Percentiles rank a stretch among this genome's conserved stretches.
Evolutionary conservation across 1,140 invertebrate genomes (phyloP).

Genomic region (Penaeus indicus): DNA sequence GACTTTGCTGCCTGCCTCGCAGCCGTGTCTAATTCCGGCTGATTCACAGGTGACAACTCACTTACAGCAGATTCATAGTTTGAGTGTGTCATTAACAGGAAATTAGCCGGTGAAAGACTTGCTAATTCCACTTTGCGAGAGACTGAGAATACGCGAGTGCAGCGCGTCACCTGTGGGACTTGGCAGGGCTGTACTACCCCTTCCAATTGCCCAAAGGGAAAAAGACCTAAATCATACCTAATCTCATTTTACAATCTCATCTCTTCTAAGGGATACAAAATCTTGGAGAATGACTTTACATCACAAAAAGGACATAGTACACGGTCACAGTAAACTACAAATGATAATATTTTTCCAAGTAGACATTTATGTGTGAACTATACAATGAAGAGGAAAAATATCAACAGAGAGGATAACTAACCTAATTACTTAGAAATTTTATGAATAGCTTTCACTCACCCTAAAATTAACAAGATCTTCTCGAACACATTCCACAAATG

Average conservation of each 20-base stretch:
- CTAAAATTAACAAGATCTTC: neutral
- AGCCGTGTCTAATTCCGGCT: no score
- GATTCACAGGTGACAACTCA: no score
- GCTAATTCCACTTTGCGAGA: no score
- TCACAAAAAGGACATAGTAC: conserved; percentile 30
- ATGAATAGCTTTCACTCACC: conserved; percentile 16
- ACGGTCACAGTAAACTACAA: conserved; percentile 13
- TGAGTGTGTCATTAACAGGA: no score
- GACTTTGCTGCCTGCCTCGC: no score
- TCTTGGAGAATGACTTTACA: conserved; percentile 6
- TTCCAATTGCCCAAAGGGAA: no score
- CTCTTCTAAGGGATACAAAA: conserved; percentile 8
- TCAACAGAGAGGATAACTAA: conserved; percentile 33
- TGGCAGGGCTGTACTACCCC: no score
- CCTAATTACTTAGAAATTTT: conserved; percentile 13
- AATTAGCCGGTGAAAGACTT: no score
- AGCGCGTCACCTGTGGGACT: no score
- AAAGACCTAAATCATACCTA: no score
- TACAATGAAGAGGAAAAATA: conserved; percentile 37
- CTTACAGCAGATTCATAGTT: no score
- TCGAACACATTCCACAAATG: conserved; percentile 23
- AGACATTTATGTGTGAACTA: conserved; percentile 38
- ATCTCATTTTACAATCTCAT: conserved; percentile 3
- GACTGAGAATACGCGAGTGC: no score
- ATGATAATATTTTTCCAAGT: conserved; percentile 29